Evolutionary conservation across 2,797 vertebrate species (phyloP).

Genomic region (Mycteria americana): DNA sequence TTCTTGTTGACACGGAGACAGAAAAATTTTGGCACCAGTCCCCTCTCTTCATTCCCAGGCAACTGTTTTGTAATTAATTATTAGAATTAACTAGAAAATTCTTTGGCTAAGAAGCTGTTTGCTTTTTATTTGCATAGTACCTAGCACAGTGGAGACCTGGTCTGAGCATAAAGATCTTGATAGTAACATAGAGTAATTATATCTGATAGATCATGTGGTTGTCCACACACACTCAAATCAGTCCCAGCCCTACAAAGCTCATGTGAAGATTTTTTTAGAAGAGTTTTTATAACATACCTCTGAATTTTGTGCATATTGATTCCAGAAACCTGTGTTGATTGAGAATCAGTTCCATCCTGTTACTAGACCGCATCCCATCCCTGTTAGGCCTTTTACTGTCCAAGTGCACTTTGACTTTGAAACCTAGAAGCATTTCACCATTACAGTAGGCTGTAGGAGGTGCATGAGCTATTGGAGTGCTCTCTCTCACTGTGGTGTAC

Average conservation of each 20-base stretch:
- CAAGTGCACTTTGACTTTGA: background rate
- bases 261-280: background rate
- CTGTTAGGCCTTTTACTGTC: background rate
- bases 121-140: background rate
- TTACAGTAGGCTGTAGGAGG: background rate
- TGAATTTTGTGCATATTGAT: background rate
- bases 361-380: background rate
- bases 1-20: background rate
- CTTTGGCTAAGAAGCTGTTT: background rate
- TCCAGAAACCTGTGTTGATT: background rate
- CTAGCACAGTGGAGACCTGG: background rate
- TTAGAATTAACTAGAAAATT: background rate
- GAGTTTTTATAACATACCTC: background rate
- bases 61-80: background rate
- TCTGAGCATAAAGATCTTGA: background rate
- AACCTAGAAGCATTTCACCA: background rate
- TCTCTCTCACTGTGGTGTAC: background rate
- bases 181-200: background rate
- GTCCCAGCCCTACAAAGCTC: background rate
- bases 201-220: background rate
- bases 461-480: background rate
- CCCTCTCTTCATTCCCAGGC: background rate
- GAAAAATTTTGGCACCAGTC: background rate
- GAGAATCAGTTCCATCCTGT: background rate
- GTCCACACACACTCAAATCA: background rate